Base-by-base conservation (phyloP, 2,888 invertebrate genomes). In the Drosophila siamana region DNA sequence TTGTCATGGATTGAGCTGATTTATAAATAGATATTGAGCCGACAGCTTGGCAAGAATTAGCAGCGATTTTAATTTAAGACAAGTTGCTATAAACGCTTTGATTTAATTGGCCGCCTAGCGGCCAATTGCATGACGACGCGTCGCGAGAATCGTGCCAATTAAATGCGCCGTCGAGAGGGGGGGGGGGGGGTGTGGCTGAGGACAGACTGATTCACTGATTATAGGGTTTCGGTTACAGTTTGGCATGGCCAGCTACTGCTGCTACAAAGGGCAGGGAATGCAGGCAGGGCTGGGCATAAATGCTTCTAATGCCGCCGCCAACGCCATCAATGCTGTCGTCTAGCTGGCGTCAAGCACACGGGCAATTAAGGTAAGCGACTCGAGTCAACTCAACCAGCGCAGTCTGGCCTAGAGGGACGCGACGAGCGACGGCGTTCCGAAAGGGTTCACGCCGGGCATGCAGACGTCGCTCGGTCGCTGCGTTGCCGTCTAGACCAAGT, bases 71-170 rank as follows among this genome's bases (percentile, higher is more conserved):
- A 63, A 75, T 76, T 75, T 76, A 75, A 79, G 79, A 70, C 76
- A 76, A 79, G 76, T 79, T 76, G 70, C 79, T 75, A 66, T 76
- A 76, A 70, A 63, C 76, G 76, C 66, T 75, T 70, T 47, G 71
- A 70, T 79, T 77, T 84, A 83, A 83, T 88, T 88, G 86, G 54
- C 59, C 69, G 69, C 68, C 84, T 78, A 74, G 60, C 80, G 88
- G 82, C 85, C 74, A 73, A 70, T 82, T 79, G 86, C 78, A 76
- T 74, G 78, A 74, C 74, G 69, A 69, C 74, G 75, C 74, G 74
- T 67, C 74, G 73, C 74, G 51, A 44, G 67, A 66, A 57, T 88
- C 83, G 88, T 83, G 83, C 81, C 88, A 88, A 83, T 83, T 83
- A 83, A 83, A 74, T 74, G 71, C 28, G 33, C 22, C 13, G 75